Base-by-base conservation (phyloP, 2,113 vertebrate genomes). In the Muscicapa adusta region DNA sequence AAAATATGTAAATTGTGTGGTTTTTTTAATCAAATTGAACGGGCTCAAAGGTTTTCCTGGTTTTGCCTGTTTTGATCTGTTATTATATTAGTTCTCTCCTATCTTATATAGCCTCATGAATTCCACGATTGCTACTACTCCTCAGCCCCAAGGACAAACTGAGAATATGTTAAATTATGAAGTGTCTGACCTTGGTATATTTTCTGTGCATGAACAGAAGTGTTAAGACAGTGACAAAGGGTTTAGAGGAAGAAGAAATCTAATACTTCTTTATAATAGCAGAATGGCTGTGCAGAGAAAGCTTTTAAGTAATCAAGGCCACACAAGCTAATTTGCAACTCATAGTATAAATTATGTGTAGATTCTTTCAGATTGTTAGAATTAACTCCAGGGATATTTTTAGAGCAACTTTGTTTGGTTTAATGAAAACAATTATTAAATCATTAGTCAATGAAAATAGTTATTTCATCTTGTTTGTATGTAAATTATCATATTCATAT, bases 301-400 rank as follows among this genome's bases (percentile, higher is more conserved):
- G 71, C 61, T 96, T 97, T 95, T 92, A 87, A 96, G 85, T 87
- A 86, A 92, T 88, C 62, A 94, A 94, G 61, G 66, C 65, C 82
- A 65, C 1, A 14, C 48, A 71, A 88, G 34, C 70, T 95, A 81
- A 96, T 96, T 90, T 94, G 83, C 12, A 26, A 80, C 56, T 80
- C 47, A 34, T 93, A 86, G 73, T 81, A 68, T 42, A 85, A 96
- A 66, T 51, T 91, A 43, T 58, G 42, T 85, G 26, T 60, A 82
- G 34, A 86, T 96, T 93, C 78, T 34, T 94, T 92, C 76, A 92
- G 47, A 89, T 91, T 90, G 58, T 80, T 95, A 81, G 65, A 94
- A 72, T 85, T 78, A 91, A 85, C 33, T 88, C 26, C 23, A 84
- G 62, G 19, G 28, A 33, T 93, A 66, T 84, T 94, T 94, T 95